Evolutionary conservation across 2,113 vertebrate genomes (phyloP).

Genomic region (Nasalis larvatus): DNA sequence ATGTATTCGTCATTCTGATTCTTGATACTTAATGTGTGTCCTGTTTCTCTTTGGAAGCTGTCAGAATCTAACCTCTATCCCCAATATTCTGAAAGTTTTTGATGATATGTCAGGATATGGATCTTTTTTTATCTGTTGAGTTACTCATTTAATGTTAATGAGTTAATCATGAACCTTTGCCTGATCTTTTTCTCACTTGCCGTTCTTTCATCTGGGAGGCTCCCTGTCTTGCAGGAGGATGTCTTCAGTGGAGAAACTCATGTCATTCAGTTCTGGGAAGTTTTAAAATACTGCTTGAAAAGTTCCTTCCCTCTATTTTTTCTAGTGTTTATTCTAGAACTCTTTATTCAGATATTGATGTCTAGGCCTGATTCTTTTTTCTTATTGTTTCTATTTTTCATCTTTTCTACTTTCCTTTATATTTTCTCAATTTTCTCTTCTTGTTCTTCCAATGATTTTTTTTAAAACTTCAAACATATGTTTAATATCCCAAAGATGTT

Average conservation of each 20-base stretch:
- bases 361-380: background rate
- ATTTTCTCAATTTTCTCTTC: background rate
- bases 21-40: background rate
- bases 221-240: background rate
- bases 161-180: background rate
- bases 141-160: background rate
- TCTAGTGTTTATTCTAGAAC: background rate
- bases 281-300: slow-evolving; percentile 1
- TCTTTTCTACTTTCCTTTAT: background rate
- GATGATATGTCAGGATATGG: background rate
- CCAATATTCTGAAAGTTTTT: background rate
- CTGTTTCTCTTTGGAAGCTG: slow-evolving; percentile 11
- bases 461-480: background rate
- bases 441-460: background rate
- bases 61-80: slow-evolving; percentile 7
- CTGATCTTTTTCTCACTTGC: background rate
- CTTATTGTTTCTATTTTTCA: background rate
- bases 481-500: background rate
- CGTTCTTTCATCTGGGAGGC: background rate
- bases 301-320: background rate
- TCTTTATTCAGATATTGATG: background rate
- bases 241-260: background rate
- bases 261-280: background rate
- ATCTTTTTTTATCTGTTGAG: background rate
- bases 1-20: background rate